Percentiles rank a stretch among this genome's conserved stretches.
phyloP scores from a whole-genome alignment of 2,797 vertebrate genomes.

The Hemibagrus guttatus region DNA sequence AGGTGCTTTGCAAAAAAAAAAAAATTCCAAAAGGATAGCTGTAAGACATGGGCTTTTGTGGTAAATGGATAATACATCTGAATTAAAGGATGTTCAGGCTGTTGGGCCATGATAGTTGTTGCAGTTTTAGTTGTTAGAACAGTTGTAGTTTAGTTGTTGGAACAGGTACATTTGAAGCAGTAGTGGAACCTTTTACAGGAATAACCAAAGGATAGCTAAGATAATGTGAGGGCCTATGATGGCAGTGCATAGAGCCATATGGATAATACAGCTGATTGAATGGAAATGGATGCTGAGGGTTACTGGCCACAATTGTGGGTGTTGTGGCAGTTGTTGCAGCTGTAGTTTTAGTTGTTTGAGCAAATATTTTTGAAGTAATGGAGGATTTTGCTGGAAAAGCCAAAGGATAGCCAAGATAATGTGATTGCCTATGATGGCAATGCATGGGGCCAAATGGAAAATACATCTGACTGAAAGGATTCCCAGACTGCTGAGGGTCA shows the following conservation, averaged over 20 bases:
- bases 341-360: no score
- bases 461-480: slow-evolving; percentile 1
- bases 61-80: neutral
- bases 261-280: neutral
- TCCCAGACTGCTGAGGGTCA: neutral
- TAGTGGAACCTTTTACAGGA: neutral
- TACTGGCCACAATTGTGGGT: neutral
- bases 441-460: neutral
- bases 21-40: neutral
- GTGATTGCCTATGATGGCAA: neutral
- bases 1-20: neutral
- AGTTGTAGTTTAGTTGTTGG: neutral
- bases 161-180: neutral
- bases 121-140: neutral
- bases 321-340: neutral
- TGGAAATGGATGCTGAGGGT: neutral
- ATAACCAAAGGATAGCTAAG: neutral
- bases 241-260: neutral
- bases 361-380: no score
- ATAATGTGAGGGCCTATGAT: neutral
- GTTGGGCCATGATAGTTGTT: neutral
- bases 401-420: neutral
- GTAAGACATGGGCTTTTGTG: neutral
- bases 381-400: neutral
- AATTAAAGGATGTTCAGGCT: neutral